phyloP scores from a whole-genome alignment of 2,113 vertebrate species.

The Bos javanicus region DNA sequence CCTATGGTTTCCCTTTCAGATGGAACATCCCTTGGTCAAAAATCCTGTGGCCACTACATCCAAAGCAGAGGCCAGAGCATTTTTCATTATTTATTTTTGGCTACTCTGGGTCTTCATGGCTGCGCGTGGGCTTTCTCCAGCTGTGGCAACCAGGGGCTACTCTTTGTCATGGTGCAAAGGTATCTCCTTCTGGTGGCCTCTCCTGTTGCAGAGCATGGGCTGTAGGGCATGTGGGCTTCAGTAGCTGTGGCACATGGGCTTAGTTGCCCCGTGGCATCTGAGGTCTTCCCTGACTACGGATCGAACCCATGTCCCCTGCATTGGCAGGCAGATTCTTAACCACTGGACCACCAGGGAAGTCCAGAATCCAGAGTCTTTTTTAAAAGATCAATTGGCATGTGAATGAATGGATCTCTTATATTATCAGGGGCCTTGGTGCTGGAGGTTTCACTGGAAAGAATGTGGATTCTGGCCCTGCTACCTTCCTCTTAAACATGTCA shows the following conservation, averaged over 20 bases:
- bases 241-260: neutral
- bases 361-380: neutral
- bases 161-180: neutral
- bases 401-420: neutral
- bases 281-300: neutral
- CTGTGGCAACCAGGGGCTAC: neutral
- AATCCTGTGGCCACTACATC: neutral
- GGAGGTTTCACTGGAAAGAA: neutral
- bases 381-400: neutral
- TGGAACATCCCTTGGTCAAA: neutral
- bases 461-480: neutral
- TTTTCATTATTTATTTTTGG: neutral
- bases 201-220: neutral
- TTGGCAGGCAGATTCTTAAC: neutral
- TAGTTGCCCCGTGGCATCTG: neutral
- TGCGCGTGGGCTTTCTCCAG: neutral
- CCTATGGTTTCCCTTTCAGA: neutral
- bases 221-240: neutral
- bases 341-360: neutral
- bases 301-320: fast-evolving
- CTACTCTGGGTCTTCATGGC: neutral
- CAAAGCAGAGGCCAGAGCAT: neutral
- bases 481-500: neutral
- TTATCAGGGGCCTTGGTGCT: neutral
- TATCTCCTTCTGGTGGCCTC: neutral